A percentile compares a stretch with the other conserved stretches of the same genome.
Evolutionary conservation across 2,113 vertebrate species (phyloP).

Genomic region (Geococcyx californianus): DNA sequence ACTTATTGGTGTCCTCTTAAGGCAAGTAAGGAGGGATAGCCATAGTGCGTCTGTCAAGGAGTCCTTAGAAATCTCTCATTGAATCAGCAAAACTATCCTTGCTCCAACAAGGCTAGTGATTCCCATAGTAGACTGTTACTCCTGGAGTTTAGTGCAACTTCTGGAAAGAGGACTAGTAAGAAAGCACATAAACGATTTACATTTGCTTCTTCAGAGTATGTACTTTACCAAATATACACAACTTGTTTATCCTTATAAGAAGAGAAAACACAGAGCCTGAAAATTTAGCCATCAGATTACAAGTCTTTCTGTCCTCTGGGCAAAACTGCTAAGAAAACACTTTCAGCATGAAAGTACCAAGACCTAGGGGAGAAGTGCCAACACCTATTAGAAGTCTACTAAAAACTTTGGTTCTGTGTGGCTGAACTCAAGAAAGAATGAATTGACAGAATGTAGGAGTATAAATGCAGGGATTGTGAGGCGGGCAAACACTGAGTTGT

Average conservation of each 20-base stretch:
- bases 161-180: background rate
- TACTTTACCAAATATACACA: background rate
- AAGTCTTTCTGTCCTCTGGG: background rate
- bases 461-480: background rate
- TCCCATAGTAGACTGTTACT: background rate
- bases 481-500: background rate
- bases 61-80: background rate
- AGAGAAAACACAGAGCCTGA: background rate
- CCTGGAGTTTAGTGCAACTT: background rate
- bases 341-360: rapidly evolving
- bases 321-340: background rate
- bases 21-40: background rate
- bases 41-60: background rate
- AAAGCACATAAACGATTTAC: background rate
- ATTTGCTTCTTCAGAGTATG: background rate
- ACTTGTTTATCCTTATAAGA: background rate
- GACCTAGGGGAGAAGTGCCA: background rate
- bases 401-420: background rate
- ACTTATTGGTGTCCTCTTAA: background rate
- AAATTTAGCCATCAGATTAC: background rate
- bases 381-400: background rate
- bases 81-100: background rate
- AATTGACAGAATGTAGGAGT: background rate
- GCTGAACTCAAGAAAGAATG: background rate
- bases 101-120: background rate